These are phyloP conservation scores for Synodontis membranacea DNA, from an alignment of 2,113 vertebrate species.

Conservation along the genomic window DNA sequence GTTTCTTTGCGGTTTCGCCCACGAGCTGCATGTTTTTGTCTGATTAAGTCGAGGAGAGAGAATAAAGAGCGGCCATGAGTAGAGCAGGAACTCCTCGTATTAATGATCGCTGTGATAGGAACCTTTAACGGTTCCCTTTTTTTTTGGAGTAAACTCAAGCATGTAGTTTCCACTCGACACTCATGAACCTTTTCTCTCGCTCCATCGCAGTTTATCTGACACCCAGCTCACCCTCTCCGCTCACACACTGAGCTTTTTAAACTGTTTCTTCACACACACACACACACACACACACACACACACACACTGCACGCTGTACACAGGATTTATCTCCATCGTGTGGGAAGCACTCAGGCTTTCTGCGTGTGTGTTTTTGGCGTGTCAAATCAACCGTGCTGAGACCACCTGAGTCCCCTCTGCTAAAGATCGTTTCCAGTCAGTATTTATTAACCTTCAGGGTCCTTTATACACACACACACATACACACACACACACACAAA, in stretches of 20 bases:
- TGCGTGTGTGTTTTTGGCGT: constrained; percentile 44
- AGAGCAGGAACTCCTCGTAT: too few species aligned
- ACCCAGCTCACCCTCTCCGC: neutral
- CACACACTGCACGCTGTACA: neutral
- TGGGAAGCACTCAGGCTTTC: neutral
- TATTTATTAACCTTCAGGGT: constrained; percentile 71
- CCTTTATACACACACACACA: neutral
- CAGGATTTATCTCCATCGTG: neutral
- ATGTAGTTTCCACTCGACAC: neutral
- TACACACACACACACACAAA: neutral
- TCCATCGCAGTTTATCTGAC: neutral
- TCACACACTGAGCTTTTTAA: neutral
- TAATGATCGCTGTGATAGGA: too few species aligned
- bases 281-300: too few species aligned
- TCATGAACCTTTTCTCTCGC: too few species aligned
- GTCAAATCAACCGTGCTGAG: constrained; percentile 62
- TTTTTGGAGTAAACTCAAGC: neutral
- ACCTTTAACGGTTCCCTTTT: too few species aligned
- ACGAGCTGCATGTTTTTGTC: too few species aligned
- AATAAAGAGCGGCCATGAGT: too few species aligned
- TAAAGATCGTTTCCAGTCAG: constrained; percentile 73
- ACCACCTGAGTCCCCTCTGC: constrained; percentile 70
- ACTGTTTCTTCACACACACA: neutral
- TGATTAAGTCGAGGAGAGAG: too few species aligned
- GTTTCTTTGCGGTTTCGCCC: too few species aligned